Evolutionary conservation across 1,140 invertebrate genomes (phyloP).

Genomic region (Drosophila paulistorum): DNA sequence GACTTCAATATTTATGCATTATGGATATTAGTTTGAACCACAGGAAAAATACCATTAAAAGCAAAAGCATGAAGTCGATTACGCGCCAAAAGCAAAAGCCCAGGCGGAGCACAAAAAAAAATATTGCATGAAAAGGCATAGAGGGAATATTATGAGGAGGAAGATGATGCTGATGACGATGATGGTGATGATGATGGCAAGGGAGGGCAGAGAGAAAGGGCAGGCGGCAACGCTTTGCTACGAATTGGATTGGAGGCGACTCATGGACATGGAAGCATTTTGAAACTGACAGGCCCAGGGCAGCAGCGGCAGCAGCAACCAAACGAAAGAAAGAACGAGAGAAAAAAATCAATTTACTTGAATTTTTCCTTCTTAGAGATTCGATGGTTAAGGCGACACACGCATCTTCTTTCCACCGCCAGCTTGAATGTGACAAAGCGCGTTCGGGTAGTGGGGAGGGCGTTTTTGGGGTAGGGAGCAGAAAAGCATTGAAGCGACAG

Average conservation of each 20-base stretch:
- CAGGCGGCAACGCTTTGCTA: not conserved
- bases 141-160: conserved; percentile 48
- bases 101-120: conserved; percentile 38
- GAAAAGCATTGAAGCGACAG: conserved; percentile 61
- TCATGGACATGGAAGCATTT: conserved; percentile 50
- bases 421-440: conserved; percentile 76
- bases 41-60: conserved; percentile 81
- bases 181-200: not conserved
- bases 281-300: conserved; percentile 65
- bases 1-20: conserved; percentile 80
- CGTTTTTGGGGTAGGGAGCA: conserved; percentile 13
- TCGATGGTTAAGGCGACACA: conserved; percentile 47
- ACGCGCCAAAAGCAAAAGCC: conserved; percentile 78
- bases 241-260: conserved; percentile 18
- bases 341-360: conserved; percentile 78
- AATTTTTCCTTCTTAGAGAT: conserved; percentile 61
- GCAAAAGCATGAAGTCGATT: conserved; percentile 81
- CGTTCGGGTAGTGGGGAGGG: conserved; percentile 20
- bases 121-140: conserved; percentile 58
- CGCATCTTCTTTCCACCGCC: conserved; percentile 39
- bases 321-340: conserved; percentile 54
- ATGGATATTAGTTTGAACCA: conserved; percentile 81
- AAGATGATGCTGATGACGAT: conserved; percentile 26
- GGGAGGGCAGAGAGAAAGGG: not conserved
- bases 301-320: conserved; percentile 40